Conservation (phyloP, 2,797 vertebrate species). For the Xiphophorus birchmanni region DNA sequence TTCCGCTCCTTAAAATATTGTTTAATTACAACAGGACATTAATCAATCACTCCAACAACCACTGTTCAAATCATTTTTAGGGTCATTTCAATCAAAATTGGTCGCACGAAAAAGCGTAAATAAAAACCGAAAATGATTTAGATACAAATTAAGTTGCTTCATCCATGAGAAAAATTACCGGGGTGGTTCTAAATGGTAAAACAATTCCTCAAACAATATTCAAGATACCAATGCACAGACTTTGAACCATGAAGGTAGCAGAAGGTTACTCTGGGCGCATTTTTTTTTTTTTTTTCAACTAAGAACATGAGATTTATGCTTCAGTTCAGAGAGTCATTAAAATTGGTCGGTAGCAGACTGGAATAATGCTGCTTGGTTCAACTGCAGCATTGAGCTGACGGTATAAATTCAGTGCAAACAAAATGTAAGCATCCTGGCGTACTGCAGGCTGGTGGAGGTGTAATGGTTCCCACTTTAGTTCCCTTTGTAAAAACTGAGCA, state of each 20-base stretch:
- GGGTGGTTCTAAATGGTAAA: not conserved
- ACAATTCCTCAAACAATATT: not conserved
- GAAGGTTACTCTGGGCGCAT: not conserved
- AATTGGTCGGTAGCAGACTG: not conserved
- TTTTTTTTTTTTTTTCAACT: not conserved
- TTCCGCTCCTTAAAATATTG: not conserved
- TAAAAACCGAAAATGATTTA: not conserved
- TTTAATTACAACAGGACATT: not conserved
- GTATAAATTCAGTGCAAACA: not conserved
- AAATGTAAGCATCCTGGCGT: not conserved
- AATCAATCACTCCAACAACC: not conserved
- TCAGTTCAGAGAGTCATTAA: not conserved
- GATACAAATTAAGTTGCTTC: not conserved
- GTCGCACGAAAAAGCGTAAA: not conserved
- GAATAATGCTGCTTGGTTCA: not conserved
- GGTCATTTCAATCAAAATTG: not conserved
- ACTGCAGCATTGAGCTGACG: not conserved
- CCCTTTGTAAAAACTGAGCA: not conserved
- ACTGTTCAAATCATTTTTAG: not conserved
- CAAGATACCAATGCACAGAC: not conserved
- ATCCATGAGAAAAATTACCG: not conserved
- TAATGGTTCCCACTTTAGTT: not conserved
- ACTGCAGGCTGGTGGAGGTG: not conserved
- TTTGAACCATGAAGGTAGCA: not conserved
- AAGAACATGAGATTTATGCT: not conserved